These are phyloP conservation scores for Mycetomoellerius zeteki DNA, from an alignment of 1,140 invertebrate genomes.

Conservation along the genomic window DNA sequence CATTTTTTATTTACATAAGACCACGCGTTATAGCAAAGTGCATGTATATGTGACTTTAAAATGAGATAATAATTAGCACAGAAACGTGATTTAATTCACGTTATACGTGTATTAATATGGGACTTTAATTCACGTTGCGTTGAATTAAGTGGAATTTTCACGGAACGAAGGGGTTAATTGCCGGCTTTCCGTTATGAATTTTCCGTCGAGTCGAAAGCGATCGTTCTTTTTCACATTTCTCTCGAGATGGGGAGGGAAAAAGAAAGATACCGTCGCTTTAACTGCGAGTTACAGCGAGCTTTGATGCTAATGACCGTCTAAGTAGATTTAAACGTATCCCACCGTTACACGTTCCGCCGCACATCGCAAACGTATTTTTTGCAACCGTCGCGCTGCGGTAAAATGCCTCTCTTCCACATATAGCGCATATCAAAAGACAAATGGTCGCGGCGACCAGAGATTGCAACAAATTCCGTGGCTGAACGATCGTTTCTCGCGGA, in stretches of 20 bases:
- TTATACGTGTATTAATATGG: slow-evolving; percentile 26
- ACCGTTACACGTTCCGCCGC: slow-evolving; percentile 30
- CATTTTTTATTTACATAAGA: slow-evolving; percentile 12
- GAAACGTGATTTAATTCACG: slow-evolving; percentile 45
- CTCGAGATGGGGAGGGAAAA: not conserved
- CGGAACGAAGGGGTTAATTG: slow-evolving; percentile 49
- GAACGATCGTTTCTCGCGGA: slow-evolving; percentile 42
- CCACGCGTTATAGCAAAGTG: not conserved
- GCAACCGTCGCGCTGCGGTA: not conserved
- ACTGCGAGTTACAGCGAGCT: slow-evolving; percentile 48
- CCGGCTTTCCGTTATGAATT: slow-evolving; percentile 59
- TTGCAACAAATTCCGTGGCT: slow-evolving; percentile 41
- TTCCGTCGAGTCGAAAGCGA: slow-evolving; percentile 52
- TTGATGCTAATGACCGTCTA: slow-evolving; percentile 60
- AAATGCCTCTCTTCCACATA: slow-evolving; percentile 37
- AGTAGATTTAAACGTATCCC: slow-evolving; percentile 58
- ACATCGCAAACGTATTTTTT: slow-evolving; percentile 47
- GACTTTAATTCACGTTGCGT: slow-evolving; percentile 50
- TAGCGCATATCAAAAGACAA: slow-evolving; percentile 42
- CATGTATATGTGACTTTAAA: slow-evolving; percentile 5
- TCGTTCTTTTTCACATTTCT: slow-evolving; percentile 42
- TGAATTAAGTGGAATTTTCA: slow-evolving; percentile 61
- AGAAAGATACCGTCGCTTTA: slow-evolving; percentile 20
- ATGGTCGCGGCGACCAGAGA: slow-evolving; percentile 7
- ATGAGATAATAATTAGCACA: slow-evolving; percentile 47